Conservation (phyloP, 2,888 invertebrate genomes). For the Siphlonurus alternatus region DNA sequence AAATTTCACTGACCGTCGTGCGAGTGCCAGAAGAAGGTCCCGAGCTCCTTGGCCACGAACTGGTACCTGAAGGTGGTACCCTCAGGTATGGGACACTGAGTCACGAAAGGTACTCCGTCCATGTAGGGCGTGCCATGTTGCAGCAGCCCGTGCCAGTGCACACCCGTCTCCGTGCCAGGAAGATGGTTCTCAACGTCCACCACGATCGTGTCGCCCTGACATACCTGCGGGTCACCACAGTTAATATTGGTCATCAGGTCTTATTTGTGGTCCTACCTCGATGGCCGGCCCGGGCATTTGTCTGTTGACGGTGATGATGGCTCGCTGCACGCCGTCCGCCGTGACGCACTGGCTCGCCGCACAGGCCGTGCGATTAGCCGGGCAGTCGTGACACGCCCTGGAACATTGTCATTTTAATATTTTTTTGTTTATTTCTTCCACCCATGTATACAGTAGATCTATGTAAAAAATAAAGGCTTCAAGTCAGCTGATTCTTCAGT, state of each 20-base stretch:
- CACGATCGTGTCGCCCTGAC: constrained; percentile 24
- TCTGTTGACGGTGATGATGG: constrained; percentile 30
- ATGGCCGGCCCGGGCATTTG: constrained; percentile 31
- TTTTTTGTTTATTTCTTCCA: too few relatives aligned
- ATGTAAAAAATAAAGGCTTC: too few relatives aligned
- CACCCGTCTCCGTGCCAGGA: constrained; percentile 22
- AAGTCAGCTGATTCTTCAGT: too few relatives aligned
- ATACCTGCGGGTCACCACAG: too few relatives aligned
- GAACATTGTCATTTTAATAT: too few relatives aligned
- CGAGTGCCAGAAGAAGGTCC: constrained; percentile 22
- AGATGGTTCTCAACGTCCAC: constrained; percentile 25
- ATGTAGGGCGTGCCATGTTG: constrained; percentile 20
- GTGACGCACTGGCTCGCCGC: constrained; percentile 29
- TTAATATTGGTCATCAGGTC: too few relatives aligned
- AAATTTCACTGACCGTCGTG: constrained; percentile 17
- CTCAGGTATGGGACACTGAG: constrained; percentile 21
- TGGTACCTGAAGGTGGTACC: constrained; percentile 18
- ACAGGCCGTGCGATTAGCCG: constrained; percentile 26
- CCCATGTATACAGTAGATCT: too few relatives aligned
- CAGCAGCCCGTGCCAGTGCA: constrained; percentile 30
- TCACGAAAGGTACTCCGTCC: constrained; percentile 22
- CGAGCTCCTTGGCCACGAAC: constrained; percentile 19
- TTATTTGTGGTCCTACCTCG: too few relatives aligned
- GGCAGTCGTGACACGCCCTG: constrained; percentile 31
- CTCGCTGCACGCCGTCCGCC: constrained; percentile 30